These are phyloP conservation scores for Pollenia amentaria DNA, from an alignment of 2,888 invertebrate genomes.

Conservation along the genomic window DNA sequence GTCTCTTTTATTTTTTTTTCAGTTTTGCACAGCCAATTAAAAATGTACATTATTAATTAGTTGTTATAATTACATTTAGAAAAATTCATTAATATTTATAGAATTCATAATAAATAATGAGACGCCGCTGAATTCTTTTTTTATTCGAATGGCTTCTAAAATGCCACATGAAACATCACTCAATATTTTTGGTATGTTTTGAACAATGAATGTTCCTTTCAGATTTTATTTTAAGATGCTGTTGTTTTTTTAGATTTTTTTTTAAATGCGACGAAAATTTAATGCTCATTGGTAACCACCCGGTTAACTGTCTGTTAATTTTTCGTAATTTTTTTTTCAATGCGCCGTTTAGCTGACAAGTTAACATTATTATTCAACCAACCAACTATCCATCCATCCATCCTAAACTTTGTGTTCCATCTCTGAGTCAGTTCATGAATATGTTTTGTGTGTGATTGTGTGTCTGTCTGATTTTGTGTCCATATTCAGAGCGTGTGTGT, in stretches of 20 bases:
- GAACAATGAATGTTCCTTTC: slow-evolving; percentile 18
- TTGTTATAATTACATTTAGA: slow-evolving; percentile 84
- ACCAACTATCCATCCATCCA: background rate
- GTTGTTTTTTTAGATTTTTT: slow-evolving; percentile 12
- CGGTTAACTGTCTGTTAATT: slow-evolving; percentile 59
- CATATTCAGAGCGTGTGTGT: slow-evolving; percentile 79
- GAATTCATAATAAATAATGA: slow-evolving; percentile 84
- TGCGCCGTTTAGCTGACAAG: slow-evolving; percentile 36
- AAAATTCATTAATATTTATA: slow-evolving; percentile 84
- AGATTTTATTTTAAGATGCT: slow-evolving; percentile 2
- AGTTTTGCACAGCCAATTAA: slow-evolving; percentile 77
- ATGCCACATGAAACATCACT: slow-evolving; percentile 76
- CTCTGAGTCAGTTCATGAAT: slow-evolving; percentile 34
- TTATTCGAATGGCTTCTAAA: slow-evolving; percentile 48
- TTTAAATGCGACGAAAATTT: slow-evolving; percentile 37
- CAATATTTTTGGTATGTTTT: slow-evolving; percentile 42
- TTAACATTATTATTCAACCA: slow-evolving; percentile 40
- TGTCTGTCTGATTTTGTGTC: slow-evolving; percentile 76
- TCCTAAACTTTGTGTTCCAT: slow-evolving; percentile 9
- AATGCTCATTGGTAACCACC: slow-evolving; percentile 69
- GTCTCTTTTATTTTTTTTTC: slow-evolving; percentile 27
- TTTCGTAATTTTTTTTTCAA: background rate
- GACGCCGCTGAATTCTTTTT: slow-evolving; percentile 75
- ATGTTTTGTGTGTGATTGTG: background rate
- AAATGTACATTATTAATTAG: slow-evolving; percentile 84